Base-by-base conservation (phyloP, 2,797 vertebrate genomes). In the Myotis myotis region DNA sequence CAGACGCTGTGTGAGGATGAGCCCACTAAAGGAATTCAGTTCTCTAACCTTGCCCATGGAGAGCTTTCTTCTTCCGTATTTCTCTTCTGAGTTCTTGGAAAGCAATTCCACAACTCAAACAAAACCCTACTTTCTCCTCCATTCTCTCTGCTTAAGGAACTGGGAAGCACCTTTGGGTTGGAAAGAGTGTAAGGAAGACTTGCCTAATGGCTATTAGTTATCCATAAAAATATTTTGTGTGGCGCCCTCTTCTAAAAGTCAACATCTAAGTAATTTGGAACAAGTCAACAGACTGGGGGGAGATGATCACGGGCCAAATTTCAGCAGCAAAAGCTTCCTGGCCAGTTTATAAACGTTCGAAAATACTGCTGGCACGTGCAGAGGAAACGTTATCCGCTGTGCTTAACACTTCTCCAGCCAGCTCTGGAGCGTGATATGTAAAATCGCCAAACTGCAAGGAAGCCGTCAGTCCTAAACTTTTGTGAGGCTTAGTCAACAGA, bases 391-490 rank as follows among this genome's bases (percentile, higher is more conserved):
- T n/a, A 88, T 23, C 78, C 30, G 8, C n/a, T 16, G 84, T 0
- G 22, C 78, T 55, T 87, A 57, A 88, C 90, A 94, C 93, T 66
- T 93, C 41, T 82, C 55, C 4, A 66, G 88, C 89, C 86, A 93
- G 95, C 96, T 96, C 94, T 64, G 93, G 75, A 94, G 96, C 20
- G 90, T 94, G 96, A 94, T 87, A 94, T 90, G 87, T 86, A 95
- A 84, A 92, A 88, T 68, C 47, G 75, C 72, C 81, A 95, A 96
- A 96, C 85, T 96, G 95, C 64, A 96, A 93, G 89, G 93, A 92
- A 88, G 95, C 78, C 70, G 86, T 66, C 92, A 19, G 41, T 71
- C 41, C 75, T 92, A 44, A 91, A 89, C 57, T 95, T 95, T 86
- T n/a, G 75, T 70, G 53, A 80, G 57, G 93, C 76, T 74, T 66